Evolutionary conservation across 2,113 vertebrate genomes (phyloP), one percentile per base, ranked within the genome.

Genomic region (Paratilapia polleni): DNA sequence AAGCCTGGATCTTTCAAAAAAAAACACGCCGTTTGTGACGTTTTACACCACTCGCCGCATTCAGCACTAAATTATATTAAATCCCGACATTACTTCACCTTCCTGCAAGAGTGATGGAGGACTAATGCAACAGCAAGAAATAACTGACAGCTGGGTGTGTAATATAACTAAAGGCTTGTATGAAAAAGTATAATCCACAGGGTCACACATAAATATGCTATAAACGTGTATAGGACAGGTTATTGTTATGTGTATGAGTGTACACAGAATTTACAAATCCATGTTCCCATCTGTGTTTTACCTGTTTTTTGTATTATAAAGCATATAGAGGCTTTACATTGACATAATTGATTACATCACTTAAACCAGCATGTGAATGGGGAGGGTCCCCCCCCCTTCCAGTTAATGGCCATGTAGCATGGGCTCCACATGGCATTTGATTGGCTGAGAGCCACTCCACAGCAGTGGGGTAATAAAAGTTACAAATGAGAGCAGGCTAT

Each of bases 401-500:
- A 79, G 83, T 93, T 93, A 93, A 94, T 94, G 88, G 88, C 86
- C 77, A 85, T 68, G 74, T 58, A 79, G 61, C 80, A 83, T 87
- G 31, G 26, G 88, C 88, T 91, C 64, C 66, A 73, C 77, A 52
- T 66, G 73, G 61, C 57, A 77, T 85, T 63, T 92, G 94, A 95
- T 93, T 93, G 94, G 94, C 91, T 92, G 80, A 90, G 91, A 91
- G 89, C 88, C 91, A 86, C 92, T 91, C 83, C 60, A 77, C 87
- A 89, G 93, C 86, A 80, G 87, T 26, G n/a, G 86, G 90, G 93
- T 94, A 95, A 95, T 95, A 95, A 96, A 95, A 94, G 93, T 95
- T 92, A 96, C 94, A 96, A 95, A 95, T 95, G 94, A 95, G 95
- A 92, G 90, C 85, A 91, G 84, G 92, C 93, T 93, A 95, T 94